Percentiles rank a stretch among this genome's conserved stretches.
These are phyloP conservation scores for Antrozous pallidus DNA, from an alignment of 2,797 vertebrate species.

Conservation along the genomic window DNA sequence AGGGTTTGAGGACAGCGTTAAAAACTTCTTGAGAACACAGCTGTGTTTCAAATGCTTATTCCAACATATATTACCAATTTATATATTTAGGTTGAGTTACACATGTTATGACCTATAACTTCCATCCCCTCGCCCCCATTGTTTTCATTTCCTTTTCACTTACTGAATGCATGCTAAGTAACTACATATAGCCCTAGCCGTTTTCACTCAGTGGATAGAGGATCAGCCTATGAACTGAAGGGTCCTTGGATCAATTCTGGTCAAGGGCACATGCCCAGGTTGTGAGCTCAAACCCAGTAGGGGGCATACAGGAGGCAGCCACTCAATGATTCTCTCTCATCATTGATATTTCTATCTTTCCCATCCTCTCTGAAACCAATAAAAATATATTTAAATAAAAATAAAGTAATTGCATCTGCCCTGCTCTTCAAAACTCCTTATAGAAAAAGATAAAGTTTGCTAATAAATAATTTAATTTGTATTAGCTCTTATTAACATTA, in stretches of 20 bases:
- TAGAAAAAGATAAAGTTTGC: neutral
- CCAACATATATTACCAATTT: neutral
- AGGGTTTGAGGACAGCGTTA: conserved; percentile 12
- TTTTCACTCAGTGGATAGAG: too few species aligned
- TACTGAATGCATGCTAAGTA: neutral
- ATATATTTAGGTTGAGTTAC: neutral
- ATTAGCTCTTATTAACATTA: neutral
- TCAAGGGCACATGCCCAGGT: too few species aligned
- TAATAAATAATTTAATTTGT: neutral
- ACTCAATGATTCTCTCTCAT: too few species aligned
- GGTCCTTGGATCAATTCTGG: too few species aligned
- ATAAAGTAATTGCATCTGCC: neutral
- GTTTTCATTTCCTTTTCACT: neutral
- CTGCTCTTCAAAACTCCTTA: neutral
- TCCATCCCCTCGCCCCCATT: neutral
- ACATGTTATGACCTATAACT: neutral
- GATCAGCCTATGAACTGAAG: too few species aligned
- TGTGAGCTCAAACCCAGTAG: too few species aligned
- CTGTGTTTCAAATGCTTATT: conserved; percentile 7
- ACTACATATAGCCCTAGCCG: too few species aligned
- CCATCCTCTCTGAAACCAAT: too few species aligned
- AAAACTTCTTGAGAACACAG: neutral
- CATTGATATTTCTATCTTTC: too few species aligned
- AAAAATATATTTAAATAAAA: too few species aligned
- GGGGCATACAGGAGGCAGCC: too few species aligned